Evolutionary conservation across 2,797 vertebrate genomes (phyloP).

Genomic region (Hipposideros larvatus): DNA sequence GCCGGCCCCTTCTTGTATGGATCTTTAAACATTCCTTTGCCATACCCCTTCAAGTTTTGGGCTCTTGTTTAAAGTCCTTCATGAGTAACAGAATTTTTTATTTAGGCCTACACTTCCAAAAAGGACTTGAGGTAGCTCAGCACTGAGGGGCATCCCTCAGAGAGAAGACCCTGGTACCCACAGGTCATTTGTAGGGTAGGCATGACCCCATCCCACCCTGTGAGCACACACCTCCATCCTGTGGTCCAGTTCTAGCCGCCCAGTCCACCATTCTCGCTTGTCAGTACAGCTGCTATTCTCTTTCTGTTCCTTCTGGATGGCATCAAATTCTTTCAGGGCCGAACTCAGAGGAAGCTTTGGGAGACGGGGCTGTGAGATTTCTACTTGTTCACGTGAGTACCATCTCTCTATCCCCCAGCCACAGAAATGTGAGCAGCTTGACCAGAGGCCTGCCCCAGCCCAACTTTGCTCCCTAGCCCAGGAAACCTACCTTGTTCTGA

Average conservation of each 20-base stretch:
- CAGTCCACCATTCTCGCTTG: conserved; percentile 95
- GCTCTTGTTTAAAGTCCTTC: not conserved
- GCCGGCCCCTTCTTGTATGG: too few relatives aligned
- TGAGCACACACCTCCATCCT: conserved; percentile 91
- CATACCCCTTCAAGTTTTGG: not conserved
- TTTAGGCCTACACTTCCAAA: conserved; percentile 22
- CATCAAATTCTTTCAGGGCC: conserved; percentile 92
- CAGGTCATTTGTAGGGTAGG: not conserved
- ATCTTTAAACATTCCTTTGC: not conserved
- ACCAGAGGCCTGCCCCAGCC: not conserved
- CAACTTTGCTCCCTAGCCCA: not conserved
- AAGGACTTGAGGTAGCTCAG: not conserved
- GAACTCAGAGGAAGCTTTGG: conserved; percentile 88
- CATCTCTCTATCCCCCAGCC: not conserved
- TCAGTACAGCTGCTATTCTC: conserved; percentile 91
- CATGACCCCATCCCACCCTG: not conserved
- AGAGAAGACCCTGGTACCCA: not conserved
- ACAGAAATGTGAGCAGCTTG: not conserved
- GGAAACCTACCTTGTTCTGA: conserved; percentile 87
- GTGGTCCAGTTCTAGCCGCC: conserved; percentile 90
- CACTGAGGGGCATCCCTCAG: not conserved
- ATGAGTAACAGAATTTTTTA: not conserved
- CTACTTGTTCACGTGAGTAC: fast-evolving
- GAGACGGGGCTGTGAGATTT: not conserved
- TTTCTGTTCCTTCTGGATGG: conserved; percentile 93